Conservation (phyloP, 2,888 invertebrate species). For the Eledona agricola region DNA sequence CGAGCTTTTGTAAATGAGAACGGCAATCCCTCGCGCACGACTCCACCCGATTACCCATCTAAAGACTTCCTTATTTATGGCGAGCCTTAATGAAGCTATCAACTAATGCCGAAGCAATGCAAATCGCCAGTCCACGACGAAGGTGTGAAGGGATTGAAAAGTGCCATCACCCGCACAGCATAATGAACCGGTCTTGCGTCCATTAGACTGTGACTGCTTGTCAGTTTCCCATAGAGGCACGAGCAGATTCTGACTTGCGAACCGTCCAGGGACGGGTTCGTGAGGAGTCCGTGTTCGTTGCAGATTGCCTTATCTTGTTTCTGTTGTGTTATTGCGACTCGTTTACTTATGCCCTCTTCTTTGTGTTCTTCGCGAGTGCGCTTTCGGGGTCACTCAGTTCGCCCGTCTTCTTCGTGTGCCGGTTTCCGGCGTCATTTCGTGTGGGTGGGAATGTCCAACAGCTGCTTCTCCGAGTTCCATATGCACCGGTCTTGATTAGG, state of each 20-base stretch:
- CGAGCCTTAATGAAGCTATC: conserved; percentile 47
- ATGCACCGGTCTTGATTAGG: conserved; percentile 64
- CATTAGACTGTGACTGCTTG: conserved; percentile 39
- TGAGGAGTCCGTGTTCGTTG: conserved; percentile 52
- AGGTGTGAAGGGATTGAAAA: conserved; percentile 46
- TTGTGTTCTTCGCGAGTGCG: conserved; percentile 54
- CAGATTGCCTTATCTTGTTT: conserved; percentile 57
- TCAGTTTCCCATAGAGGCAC: conserved; percentile 3
- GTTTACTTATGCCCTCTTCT: conserved; percentile 54
- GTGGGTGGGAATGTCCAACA: background rate
- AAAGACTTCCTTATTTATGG: conserved; percentile 43
- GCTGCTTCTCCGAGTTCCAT: conserved; percentile 41
- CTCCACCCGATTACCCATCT: conserved; percentile 32
- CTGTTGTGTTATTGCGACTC: conserved; percentile 54
- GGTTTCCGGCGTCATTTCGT: background rate
- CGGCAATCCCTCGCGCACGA: conserved; percentile 17
- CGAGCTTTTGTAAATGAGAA: conserved; percentile 17
- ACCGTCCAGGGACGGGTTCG: conserved; percentile 49
- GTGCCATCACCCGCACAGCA: conserved; percentile 45
- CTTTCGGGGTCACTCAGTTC: too few species aligned
- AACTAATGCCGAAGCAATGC: conserved; percentile 44
- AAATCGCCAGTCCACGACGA: conserved; percentile 39
- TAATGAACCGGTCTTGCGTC: conserved; percentile 51
- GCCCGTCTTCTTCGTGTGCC: too few species aligned
- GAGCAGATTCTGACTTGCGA: conserved; percentile 37